Conservation (phyloP, 2,888 invertebrate species). For the Chalcosyrphus nemorum region DNA sequence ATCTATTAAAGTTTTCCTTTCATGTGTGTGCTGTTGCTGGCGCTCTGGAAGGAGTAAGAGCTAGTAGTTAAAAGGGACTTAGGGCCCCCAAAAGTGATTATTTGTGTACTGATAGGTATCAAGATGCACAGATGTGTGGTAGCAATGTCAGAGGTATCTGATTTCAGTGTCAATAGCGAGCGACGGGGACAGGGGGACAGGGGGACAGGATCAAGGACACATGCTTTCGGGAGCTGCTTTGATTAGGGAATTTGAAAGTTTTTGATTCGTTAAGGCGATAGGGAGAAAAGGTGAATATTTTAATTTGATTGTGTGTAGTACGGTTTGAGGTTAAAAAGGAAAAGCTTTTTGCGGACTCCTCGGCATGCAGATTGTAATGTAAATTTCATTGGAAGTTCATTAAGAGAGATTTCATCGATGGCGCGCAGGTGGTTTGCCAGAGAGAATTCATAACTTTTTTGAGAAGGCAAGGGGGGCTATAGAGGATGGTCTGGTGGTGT, state of each 20-base stretch:
- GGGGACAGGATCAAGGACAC: background rate
- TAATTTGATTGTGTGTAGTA: constrained; percentile 59
- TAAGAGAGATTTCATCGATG: background rate
- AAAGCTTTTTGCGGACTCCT: background rate
- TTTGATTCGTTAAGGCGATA: constrained; percentile 42
- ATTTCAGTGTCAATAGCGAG: constrained; percentile 61
- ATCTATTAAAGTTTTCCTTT: constrained; percentile 70
- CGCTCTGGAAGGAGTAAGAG: background rate
- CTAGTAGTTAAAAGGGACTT: constrained; percentile 51
- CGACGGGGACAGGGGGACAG: no score
- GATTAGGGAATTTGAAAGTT: constrained; percentile 49
- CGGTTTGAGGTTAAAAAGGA: background rate
- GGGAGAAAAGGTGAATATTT: constrained; percentile 45
- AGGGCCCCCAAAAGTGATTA: constrained; percentile 57
- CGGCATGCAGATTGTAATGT: background rate
- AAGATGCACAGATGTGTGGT: constrained; percentile 35
- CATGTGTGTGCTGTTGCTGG: constrained; percentile 9
- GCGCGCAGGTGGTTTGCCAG: no score
- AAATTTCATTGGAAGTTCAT: background rate
- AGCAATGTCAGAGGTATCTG: constrained; percentile 47
- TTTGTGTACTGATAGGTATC: constrained; percentile 55
- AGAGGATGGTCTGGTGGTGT: no score
- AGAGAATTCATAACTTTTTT: no score
- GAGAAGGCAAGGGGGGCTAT: no score
- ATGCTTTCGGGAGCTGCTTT: constrained; percentile 24